Conservation (phyloP, 2,113 vertebrate species). For the Apaloderma vittatum region DNA sequence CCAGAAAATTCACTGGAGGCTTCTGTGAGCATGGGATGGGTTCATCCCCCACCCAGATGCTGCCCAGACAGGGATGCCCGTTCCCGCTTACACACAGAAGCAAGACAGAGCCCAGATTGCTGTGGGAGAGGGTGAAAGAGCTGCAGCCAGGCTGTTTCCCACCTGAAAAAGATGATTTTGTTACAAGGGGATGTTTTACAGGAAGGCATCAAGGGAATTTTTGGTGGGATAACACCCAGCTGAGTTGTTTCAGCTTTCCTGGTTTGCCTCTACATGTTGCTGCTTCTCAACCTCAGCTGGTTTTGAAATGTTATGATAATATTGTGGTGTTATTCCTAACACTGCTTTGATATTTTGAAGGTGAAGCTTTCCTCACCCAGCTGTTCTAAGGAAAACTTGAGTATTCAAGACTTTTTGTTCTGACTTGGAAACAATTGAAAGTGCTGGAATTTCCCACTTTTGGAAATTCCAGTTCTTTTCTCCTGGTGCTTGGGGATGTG, state of each 20-base stretch:
- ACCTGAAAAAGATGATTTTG: not conserved
- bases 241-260: conserved; percentile 11
- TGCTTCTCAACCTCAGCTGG: conserved; percentile 15
- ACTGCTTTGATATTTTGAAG: conserved; percentile 51
- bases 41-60: not conserved
- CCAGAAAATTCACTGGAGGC: not conserved
- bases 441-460: conserved; percentile 67
- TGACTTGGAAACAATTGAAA: conserved; percentile 71
- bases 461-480: conserved; percentile 67
- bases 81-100: not conserved
- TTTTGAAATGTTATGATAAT: conserved; percentile 44
- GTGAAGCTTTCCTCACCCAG: conserved; percentile 22
- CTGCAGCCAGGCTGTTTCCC: not conserved
- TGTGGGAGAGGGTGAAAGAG: not conserved
- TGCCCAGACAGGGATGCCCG: too few relatives aligned
- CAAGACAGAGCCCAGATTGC: not conserved
- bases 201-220: conserved; percentile 30
- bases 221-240: conserved; percentile 7
- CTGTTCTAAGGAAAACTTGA: conserved; percentile 36
- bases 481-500: not conserved
- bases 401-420: conserved; percentile 43
- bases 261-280: conserved; percentile 57
- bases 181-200: conserved; percentile 15
- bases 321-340: not conserved
- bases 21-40: not conserved